These are phyloP conservation scores for Gymnodraco acuticeps DNA, from an alignment of 2,797 vertebrate species.

Conservation along the genomic window DNA sequence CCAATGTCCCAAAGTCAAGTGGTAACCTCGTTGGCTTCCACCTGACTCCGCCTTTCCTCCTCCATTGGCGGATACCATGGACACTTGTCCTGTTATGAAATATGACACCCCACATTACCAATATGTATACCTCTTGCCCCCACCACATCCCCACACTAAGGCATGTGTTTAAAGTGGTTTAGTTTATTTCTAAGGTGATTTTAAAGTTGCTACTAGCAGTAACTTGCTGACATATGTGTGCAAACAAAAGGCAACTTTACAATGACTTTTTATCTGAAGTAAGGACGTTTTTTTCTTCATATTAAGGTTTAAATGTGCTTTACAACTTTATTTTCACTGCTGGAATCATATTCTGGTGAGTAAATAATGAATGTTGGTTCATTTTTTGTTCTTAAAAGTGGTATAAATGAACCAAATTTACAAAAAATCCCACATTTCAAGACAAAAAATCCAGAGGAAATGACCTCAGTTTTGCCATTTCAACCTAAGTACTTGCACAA, in stretches of 20 bases:
- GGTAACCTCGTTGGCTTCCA: background rate
- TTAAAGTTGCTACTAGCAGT: background rate
- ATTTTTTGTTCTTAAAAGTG: background rate
- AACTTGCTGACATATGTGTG: background rate
- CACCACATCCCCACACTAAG: background rate
- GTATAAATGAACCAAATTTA: no score
- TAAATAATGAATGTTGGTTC: background rate
- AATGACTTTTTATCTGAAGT: no score
- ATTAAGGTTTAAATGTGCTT: background rate
- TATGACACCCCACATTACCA: conserved; percentile 24
- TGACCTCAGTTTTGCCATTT: background rate
- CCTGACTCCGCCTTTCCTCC: conserved; percentile 56
- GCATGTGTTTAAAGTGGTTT: background rate
- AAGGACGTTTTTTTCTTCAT: background rate
- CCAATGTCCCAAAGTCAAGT: conserved; percentile 51
- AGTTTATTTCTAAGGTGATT: background rate
- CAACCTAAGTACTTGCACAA: background rate
- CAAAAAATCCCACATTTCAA: background rate
- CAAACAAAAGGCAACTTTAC: background rate
- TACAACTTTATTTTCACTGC: background rate
- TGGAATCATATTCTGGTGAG: background rate
- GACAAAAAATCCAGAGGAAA: background rate
- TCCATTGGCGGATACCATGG: conserved; percentile 37
- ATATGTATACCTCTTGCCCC: background rate
- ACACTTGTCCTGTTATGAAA: conserved; percentile 53